Base-by-base conservation (phyloP, 1,140 invertebrate genomes). In the Arctopsyche grandis region DNA sequence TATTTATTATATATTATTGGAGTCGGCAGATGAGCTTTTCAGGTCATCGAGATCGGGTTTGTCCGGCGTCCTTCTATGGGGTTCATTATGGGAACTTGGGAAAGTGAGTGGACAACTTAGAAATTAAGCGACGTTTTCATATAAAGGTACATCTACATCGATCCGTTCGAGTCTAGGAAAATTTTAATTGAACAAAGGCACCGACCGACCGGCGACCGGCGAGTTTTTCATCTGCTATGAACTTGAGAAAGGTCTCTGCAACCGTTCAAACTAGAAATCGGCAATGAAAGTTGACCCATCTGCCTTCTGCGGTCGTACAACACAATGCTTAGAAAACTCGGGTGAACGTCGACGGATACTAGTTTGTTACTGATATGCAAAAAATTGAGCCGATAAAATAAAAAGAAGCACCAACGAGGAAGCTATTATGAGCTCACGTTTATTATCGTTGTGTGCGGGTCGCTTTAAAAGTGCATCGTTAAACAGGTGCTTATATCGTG, bases 61-160 rank as follows among this genome's bases (percentile, higher is more conserved):
- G 60, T 22, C 56, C 63, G 46, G 69, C 66, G n/a, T 78, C 77
- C 77, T 78, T 78, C 58, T 78, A 78, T 71, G 77, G 77, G 69
- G 69, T 71, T 78, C 77, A 60, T 71, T 71, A 78, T 70, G 52
- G 48, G 77, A 7, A 29, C 44, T 43, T 60, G 14, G 38, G 22
- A 44, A 63, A 71, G 77, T 26, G 26, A 78, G 77, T 52, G 43
- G 69, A 71, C 66, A 78, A 60, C 69, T 71, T 71, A 78, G 77
- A 78, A 78, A 73, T 71, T 78, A 73, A 78, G 19, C 43, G 75
- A 46, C 38, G 38, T 77, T n/a, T 58, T 16, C 44, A 29, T 69
- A 43, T 71, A 16, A 48, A 52, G 48, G 48, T 16, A 52, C 10
- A 16, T 52, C 12, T 46, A 46, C 12, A 14, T 5, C 10, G 3